These are phyloP conservation scores for Phocoena sinus DNA, from an alignment of 2,113 vertebrate species.

Conservation along the genomic window DNA sequence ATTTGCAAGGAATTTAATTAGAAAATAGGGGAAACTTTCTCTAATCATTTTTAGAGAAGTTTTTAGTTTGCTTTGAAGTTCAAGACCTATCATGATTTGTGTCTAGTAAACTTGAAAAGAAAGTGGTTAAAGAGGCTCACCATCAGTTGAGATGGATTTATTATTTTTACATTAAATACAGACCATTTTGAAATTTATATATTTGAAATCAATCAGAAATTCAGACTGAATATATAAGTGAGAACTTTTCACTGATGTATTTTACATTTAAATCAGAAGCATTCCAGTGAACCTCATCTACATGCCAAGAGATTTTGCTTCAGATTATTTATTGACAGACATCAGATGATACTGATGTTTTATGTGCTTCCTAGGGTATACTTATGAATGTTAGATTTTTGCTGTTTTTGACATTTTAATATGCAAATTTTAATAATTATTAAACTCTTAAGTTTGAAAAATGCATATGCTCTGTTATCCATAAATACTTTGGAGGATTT, in stretches of 20 bases:
- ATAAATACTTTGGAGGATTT: neutral
- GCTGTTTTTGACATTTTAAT: constrained; percentile 22
- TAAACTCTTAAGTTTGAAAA: constrained; percentile 27
- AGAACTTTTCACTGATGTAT: constrained; percentile 24
- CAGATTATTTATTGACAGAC: neutral
- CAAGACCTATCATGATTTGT: neutral
- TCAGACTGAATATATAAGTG: neutral
- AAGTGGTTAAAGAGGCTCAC: neutral
- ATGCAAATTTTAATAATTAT: neutral
- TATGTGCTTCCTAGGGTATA: neutral
- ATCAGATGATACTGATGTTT: neutral
- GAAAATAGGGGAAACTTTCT: neutral
- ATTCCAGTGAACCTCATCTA: neutral
- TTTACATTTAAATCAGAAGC: constrained; percentile 41
- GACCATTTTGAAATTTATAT: constrained; percentile 45
- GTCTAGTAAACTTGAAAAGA: constrained; percentile 34
- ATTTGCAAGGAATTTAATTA: constrained; percentile 54
- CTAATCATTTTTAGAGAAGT: neutral
- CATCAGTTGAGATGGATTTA: constrained; percentile 39
- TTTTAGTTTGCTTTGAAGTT: constrained; percentile 45
- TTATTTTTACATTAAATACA: constrained; percentile 60
- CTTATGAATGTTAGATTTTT: neutral
- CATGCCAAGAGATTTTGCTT: neutral
- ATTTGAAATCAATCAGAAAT: constrained; percentile 29
- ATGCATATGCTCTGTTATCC: neutral